These are phyloP conservation scores for Siniperca undulata DNA, from an alignment of 2,797 vertebrate genomes.

Conservation along the genomic window DNA sequence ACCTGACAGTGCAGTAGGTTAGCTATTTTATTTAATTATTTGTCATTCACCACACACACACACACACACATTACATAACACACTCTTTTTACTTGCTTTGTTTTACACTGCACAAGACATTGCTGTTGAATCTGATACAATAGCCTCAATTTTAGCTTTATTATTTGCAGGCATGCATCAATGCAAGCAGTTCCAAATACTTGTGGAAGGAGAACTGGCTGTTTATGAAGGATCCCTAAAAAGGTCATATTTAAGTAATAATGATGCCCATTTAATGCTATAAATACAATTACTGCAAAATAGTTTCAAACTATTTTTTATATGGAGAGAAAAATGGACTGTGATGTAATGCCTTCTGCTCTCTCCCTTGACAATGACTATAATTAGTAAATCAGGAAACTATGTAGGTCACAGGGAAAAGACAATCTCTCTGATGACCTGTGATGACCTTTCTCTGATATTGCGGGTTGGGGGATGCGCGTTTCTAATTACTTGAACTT, in stretches of 20 bases:
- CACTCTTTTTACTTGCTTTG: not conserved
- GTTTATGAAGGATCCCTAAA: not conserved
- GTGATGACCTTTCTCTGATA: slow-evolving; percentile 40
- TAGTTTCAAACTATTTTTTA: slow-evolving; percentile 3
- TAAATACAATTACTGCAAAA: not conserved
- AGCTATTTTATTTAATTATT: not conserved
- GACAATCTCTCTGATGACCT: slow-evolving; percentile 58
- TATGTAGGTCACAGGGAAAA: slow-evolving; percentile 61
- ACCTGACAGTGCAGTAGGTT: not conserved
- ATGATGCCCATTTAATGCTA: not conserved
- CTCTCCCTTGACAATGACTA: slow-evolving; percentile 40
- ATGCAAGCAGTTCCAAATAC: not conserved
- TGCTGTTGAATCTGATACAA: not conserved
- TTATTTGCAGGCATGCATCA: not conserved
- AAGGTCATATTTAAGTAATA: not conserved
- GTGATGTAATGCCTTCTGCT: slow-evolving; percentile 32
- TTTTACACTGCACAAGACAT: not conserved
- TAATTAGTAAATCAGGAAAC: slow-evolving; percentile 61
- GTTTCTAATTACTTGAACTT: slow-evolving; percentile 37
- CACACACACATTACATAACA: no score
- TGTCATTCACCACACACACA: not conserved
- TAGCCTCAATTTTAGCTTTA: not conserved
- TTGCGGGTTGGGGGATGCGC: not conserved
- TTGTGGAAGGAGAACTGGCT: not conserved
- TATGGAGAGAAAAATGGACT: slow-evolving; percentile 11